A percentile compares a stretch with the other conserved stretches of the same genome.
Evolutionary conservation across 2,113 vertebrate species (phyloP).

Genomic region (Cyprinodon tularosa): DNA sequence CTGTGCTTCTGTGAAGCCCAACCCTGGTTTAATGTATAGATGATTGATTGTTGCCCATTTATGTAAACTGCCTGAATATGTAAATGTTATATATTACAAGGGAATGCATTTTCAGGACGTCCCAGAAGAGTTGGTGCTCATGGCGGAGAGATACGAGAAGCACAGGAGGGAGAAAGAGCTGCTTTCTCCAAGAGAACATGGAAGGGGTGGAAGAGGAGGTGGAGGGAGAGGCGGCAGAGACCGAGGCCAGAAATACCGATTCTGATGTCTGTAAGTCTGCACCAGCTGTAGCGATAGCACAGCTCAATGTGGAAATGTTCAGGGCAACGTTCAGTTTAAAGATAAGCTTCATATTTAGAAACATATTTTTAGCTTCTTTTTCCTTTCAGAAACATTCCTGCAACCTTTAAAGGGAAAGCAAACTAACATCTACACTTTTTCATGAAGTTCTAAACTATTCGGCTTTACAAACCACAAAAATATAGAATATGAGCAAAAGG

Average conservation of each 20-base stretch:
- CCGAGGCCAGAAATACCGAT: constrained; percentile 45
- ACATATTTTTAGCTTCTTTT: too few species aligned
- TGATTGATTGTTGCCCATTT: too few species aligned
- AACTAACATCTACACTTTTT: background rate
- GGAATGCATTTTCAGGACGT: constrained; percentile 77
- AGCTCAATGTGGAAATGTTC: too few species aligned
- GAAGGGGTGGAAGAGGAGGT: constrained; percentile 33
- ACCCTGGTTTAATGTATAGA: too few species aligned
- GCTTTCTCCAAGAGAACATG: constrained; percentile 37
- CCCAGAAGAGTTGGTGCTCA: constrained; percentile 85
- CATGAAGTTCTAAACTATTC: background rate
- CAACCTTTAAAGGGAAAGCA: too few species aligned
- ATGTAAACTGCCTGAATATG: background rate
- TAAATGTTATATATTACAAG: background rate
- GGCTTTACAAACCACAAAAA: background rate
- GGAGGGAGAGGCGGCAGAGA: constrained; percentile 36
- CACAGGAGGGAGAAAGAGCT: constrained; percentile 81
- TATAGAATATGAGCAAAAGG: background rate
- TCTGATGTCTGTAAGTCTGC: constrained; percentile 52
- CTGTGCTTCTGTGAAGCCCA: too few species aligned
- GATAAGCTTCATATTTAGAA: background rate
- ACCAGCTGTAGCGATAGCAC: background rate
- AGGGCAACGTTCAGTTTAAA: background rate
- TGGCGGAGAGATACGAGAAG: constrained; percentile 90
- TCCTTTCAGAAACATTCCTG: too few species aligned